Evolutionary conservation across 2,797 vertebrate species (phyloP).

Genomic region (Gouania willdenowi): DNA sequence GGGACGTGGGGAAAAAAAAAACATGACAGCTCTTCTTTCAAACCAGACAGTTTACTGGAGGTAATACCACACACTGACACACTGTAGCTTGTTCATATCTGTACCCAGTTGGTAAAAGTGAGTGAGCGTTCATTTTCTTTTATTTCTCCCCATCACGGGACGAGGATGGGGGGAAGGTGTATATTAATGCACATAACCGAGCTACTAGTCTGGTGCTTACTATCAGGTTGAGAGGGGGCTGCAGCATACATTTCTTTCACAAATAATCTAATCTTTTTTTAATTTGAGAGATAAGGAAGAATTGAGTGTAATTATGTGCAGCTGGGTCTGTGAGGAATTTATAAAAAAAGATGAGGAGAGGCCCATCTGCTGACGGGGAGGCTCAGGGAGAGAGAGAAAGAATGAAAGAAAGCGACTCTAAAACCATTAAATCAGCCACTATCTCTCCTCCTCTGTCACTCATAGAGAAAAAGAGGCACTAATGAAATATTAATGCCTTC

Average conservation of each 20-base stretch:
- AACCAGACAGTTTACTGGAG: slow-evolving; percentile 38
- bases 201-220: slow-evolving; percentile 35
- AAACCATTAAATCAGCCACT: slow-evolving; percentile 89
- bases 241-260: slow-evolving; percentile 73
- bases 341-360: slow-evolving; percentile 75
- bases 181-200: slow-evolving; percentile 39
- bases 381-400: slow-evolving; percentile 67
- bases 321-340: slow-evolving; percentile 81
- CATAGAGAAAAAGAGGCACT: slow-evolving; percentile 85
- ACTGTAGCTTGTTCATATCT: slow-evolving; percentile 36
- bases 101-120: slow-evolving; percentile 6
- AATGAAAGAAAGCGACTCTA: slow-evolving; percentile 78
- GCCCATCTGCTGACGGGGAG: slow-evolving; percentile 82
- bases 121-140: background rate
- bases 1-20: slow-evolving; percentile 25
- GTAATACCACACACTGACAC: slow-evolving; percentile 37
- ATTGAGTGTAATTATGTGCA: slow-evolving; percentile 87
- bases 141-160: too few relatives aligned
- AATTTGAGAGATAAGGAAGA: slow-evolving; percentile 87
- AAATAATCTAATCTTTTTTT: slow-evolving; percentile 87
- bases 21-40: slow-evolving; percentile 36
- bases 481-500: slow-evolving; percentile 96
- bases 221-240: slow-evolving; percentile 56
- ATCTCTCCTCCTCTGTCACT: slow-evolving; percentile 87
- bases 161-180: background rate